Evolutionary conservation across 1,140 invertebrate genomes (phyloP).

Genomic region (Papilio machaon): DNA sequence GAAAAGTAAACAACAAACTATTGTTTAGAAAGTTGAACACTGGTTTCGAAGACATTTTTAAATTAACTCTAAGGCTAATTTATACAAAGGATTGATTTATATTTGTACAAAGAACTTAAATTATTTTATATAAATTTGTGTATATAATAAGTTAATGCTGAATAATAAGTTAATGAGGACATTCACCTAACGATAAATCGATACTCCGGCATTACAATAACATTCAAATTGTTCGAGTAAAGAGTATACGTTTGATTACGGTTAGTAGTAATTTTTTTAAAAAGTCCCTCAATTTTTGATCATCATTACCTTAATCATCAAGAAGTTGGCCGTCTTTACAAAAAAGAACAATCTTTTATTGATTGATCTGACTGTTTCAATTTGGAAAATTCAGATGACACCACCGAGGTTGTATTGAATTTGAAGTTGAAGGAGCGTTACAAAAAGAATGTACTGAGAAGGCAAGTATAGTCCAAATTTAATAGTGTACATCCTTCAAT

Average conservation of each 20-base stretch:
- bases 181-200: not conserved
- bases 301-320: not conserved
- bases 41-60: too few relatives aligned
- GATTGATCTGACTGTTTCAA: not conserved
- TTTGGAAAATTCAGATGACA: not conserved
- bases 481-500: not conserved
- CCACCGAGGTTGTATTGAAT: not conserved
- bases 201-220: not conserved
- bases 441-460: not conserved
- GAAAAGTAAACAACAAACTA: not conserved
- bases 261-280: not conserved
- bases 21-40: too few relatives aligned
- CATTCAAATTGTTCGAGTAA: not conserved
- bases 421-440: not conserved
- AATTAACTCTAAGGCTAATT: too few relatives aligned
- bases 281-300: not conserved
- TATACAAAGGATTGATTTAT: too few relatives aligned
- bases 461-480: not conserved
- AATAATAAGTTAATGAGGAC: not conserved
- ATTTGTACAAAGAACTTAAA: too few relatives aligned
- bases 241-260: not conserved
- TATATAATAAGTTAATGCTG: not conserved
- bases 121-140: too few relatives aligned
- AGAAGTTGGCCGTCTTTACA: not conserved
- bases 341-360: not conserved